Conservation (phyloP, 2,888 invertebrate genomes). For the Abrostola tripartita region DNA sequence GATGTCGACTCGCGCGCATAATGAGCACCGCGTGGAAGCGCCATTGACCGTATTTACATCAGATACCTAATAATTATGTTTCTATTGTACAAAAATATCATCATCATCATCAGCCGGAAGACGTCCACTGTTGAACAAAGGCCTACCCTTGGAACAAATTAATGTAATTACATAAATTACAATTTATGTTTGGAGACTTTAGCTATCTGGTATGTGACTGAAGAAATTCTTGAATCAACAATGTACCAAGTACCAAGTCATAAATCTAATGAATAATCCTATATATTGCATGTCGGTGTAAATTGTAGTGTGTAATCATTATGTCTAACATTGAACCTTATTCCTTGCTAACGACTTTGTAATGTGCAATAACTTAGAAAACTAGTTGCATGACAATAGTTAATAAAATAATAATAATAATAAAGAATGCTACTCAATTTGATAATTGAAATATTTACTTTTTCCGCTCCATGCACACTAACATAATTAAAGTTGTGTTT, state of each 20-base stretch:
- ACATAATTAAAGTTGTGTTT: constrained; percentile 8
- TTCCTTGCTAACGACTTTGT: constrained; percentile 7
- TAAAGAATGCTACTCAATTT: constrained; percentile 11
- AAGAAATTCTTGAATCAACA: too few relatives aligned
- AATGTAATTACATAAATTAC: too few relatives aligned
- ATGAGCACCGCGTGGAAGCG: constrained; percentile 51
- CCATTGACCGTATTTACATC: constrained; percentile 28
- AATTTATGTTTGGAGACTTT: too few relatives aligned
- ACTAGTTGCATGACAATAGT: constrained; percentile 24
- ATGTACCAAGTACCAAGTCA: too few relatives aligned
- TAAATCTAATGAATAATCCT: too few relatives aligned
- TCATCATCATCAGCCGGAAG: too few relatives aligned
- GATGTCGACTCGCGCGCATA: constrained; percentile 53
- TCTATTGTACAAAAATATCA: background rate
- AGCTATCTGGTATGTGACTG: too few relatives aligned
- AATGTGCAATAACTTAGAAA: constrained; percentile 18
- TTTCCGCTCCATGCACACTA: constrained; percentile 15
- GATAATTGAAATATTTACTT: constrained; percentile 27
- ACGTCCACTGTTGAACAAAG: too few relatives aligned
- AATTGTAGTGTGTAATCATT: too few relatives aligned
- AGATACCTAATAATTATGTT: constrained; percentile 10
- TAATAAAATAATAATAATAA: too few relatives aligned
- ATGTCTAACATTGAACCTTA: constrained; percentile 7
- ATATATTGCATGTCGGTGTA: background rate
- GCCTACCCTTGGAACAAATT: too few relatives aligned